Evolutionary conservation across 2,113 vertebrate genomes (phyloP).

Genomic region (Sardina pilchardus): DNA sequence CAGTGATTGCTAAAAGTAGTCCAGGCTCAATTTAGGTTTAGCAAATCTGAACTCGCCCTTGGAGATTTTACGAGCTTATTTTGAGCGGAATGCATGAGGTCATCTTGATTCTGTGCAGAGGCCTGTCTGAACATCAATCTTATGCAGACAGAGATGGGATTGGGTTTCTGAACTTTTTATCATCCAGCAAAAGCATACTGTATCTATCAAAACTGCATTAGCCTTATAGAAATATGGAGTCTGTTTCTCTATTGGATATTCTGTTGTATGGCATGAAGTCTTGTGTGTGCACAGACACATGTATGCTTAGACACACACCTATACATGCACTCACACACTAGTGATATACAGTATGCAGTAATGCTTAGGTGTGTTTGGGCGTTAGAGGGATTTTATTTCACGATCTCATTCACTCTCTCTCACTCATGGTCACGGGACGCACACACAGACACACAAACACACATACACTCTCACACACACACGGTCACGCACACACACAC

Average conservation of each 20-base stretch:
- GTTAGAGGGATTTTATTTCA: too few species aligned
- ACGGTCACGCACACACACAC: neutral
- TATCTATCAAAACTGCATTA: neutral
- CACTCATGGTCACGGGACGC: too few species aligned
- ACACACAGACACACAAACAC: too few species aligned
- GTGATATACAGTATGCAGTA: too few species aligned
- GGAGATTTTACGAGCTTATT: neutral
- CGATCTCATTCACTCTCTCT: too few species aligned
- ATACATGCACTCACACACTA: neutral
- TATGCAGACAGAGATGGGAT: neutral
- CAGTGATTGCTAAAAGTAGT: neutral
- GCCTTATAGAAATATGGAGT: neutral
- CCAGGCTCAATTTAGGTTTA: neutral
- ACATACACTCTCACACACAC: neutral
- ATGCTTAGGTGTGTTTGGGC: neutral
- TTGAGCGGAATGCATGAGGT: neutral
- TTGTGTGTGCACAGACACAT: neutral
- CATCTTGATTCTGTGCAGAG: neutral
- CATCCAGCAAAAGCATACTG: neutral
- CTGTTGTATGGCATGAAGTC: neutral
- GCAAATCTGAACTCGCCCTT: neutral
- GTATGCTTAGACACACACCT: neutral
- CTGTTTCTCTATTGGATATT: neutral
- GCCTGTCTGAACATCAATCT: neutral
- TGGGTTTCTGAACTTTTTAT: conserved; percentile 2